Conservation (phyloP, 2,888 invertebrate species). For the Euspilapteryx auroguttella region DNA sequence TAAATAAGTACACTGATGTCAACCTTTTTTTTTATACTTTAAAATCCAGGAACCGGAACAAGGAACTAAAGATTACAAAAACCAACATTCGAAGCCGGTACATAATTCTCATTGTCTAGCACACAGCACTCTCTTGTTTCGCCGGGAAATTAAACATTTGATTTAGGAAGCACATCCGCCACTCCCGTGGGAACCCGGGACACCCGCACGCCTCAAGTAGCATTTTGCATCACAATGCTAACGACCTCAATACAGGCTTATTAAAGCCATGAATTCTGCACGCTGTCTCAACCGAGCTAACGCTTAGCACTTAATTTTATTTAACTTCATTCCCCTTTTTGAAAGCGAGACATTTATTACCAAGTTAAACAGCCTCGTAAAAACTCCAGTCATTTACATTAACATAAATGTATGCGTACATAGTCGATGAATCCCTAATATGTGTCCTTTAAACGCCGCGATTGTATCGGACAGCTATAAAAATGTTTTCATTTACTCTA, state of each 20-base stretch:
- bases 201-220: constrained; percentile 17
- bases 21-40: no score
- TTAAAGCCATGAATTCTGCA: constrained; percentile 17
- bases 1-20: no score
- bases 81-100: no score
- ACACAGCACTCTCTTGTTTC: no score
- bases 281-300: constrained; percentile 16
- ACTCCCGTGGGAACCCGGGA: constrained; percentile 25
- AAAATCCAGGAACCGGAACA: no score
- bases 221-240: constrained; percentile 23
- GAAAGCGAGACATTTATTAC: constrained; percentile 10
- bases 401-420: constrained; percentile 3
- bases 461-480: constrained; percentile 32
- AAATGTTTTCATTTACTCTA: constrained; percentile 46
- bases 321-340: constrained; percentile 19
- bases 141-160: constrained; percentile 50
- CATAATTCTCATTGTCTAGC: constrained; percentile 32
- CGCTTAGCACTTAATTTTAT: constrained; percentile 22
- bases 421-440: constrained; percentile 22
- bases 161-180: constrained; percentile 36
- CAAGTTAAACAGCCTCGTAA: no score
- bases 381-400: no score
- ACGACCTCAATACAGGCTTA: constrained; percentile 1
- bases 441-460: constrained; percentile 18
- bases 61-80: no score